These are phyloP conservation scores for Sebastes iracundus DNA, from an alignment of 2,797 vertebrate species.

Conservation along the genomic window DNA sequence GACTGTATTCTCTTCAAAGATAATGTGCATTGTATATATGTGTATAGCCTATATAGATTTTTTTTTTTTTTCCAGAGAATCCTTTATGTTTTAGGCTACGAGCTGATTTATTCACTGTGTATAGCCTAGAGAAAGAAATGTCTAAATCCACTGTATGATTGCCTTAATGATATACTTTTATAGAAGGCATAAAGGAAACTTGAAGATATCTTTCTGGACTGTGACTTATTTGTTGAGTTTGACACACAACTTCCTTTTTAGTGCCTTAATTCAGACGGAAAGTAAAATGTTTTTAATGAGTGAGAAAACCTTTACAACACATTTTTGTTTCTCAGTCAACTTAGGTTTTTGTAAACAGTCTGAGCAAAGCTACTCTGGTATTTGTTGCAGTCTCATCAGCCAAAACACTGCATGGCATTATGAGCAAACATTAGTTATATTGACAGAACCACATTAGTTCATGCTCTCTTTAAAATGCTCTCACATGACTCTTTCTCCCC, in stretches of 20 bases:
- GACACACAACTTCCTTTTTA: neutral
- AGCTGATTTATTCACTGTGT: slow-evolving; percentile 92
- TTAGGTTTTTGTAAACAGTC: neutral
- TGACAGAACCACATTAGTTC: neutral
- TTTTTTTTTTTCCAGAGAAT: slow-evolving; percentile 80
- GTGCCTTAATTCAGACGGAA: neutral
- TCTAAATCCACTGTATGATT: slow-evolving; percentile 91
- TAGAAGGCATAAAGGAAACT: slow-evolving; percentile 90
- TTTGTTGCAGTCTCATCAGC: neutral
- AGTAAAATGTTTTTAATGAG: neutral
- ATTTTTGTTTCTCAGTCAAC: neutral
- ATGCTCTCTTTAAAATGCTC: neutral
- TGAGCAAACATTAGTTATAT: neutral
- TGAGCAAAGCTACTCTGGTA: neutral
- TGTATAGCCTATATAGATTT: slow-evolving; percentile 88
- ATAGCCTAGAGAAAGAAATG: slow-evolving; percentile 85
- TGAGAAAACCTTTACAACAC: neutral
- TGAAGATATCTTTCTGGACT: slow-evolving; percentile 83
- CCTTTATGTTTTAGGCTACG: slow-evolving; percentile 88
- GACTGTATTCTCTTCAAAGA: slow-evolving; percentile 79
- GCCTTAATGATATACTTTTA: slow-evolving; percentile 96
- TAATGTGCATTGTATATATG: slow-evolving; percentile 88
- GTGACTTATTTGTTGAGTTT: slow-evolving; percentile 74
- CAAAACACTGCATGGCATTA: neutral
- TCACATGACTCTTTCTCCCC: neutral